Evolutionary conservation across 2,888 invertebrate species (phyloP).

Genomic region (Apodemia hepburni): DNA sequence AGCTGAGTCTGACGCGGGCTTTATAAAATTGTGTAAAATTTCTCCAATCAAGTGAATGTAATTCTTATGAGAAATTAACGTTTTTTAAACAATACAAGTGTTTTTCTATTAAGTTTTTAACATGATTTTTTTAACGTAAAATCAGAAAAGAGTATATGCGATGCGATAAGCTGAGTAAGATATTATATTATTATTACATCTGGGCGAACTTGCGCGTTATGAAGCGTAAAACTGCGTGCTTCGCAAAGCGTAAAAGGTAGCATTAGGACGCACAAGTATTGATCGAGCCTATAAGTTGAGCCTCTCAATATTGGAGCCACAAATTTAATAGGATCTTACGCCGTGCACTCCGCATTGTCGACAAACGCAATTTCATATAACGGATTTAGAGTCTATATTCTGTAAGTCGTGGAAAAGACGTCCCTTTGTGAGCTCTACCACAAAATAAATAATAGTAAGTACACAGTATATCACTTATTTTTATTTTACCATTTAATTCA

Average conservation of each 20-base stretch:
- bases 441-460: too few relatives aligned
- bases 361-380: constrained; percentile 2
- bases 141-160: not conserved
- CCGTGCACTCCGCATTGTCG: not conserved
- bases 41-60: too few relatives aligned
- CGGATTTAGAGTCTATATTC: not conserved
- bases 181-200: not conserved
- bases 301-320: not conserved
- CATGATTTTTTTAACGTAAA: too few relatives aligned
- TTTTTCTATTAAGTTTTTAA: too few relatives aligned
- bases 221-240: not conserved
- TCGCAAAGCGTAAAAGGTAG: constrained; percentile 2
- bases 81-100: too few relatives aligned
- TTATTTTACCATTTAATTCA: too few relatives aligned
- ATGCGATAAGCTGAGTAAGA: not conserved
- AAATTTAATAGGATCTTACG: not conserved
- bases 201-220: not conserved
- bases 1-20: too few relatives aligned
- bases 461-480: too few relatives aligned
- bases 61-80: too few relatives aligned
- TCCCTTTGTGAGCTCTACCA: not conserved
- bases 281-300: constrained; percentile 5
- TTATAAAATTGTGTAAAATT: too few relatives aligned
- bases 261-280: not conserved
- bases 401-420: not conserved